Evolutionary conservation across 2,888 invertebrate species (phyloP).

Genomic region (Drosophila setosimentum): DNA sequence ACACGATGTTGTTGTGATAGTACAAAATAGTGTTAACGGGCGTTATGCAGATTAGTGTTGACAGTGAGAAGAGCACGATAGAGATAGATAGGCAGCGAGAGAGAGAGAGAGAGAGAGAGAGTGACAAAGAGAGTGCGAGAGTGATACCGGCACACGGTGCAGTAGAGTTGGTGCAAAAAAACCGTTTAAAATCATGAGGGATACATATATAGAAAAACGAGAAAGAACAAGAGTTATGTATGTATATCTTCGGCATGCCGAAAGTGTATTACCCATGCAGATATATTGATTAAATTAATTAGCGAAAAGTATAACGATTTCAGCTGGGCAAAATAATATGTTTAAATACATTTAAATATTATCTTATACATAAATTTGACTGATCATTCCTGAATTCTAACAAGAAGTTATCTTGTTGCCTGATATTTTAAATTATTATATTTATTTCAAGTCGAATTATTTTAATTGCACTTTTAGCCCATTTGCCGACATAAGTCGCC

Average conservation of each 20-base stretch:
- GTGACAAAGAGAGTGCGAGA: slow-evolving; percentile 35
- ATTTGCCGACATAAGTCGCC: not conserved
- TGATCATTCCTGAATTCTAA: not conserved
- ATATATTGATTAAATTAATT: not conserved
- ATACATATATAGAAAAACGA: slow-evolving; percentile 42
- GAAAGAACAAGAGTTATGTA: slow-evolving; percentile 20
- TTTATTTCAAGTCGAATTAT: not conserved
- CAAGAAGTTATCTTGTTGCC: not conserved
- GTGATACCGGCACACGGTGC: slow-evolving; percentile 57
- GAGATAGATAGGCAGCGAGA: slow-evolving; percentile 25
- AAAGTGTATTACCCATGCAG: slow-evolving; percentile 13
- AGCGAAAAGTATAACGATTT: not conserved
- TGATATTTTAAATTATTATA: not conserved
- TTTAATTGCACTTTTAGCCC: not conserved
- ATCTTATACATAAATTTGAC: not conserved
- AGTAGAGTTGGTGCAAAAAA: slow-evolving; percentile 64
- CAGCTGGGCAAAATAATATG: not conserved
- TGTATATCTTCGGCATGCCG: slow-evolving; percentile 6
- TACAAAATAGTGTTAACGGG: slow-evolving; percentile 37
- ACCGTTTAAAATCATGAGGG: slow-evolving; percentile 45
- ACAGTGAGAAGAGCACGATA: slow-evolving; percentile 24
- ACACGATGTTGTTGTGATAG: slow-evolving; percentile 31
- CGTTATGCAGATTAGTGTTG: slow-evolving; percentile 57
- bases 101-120: slow-evolving; percentile 28
- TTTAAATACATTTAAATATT: not conserved